Evolutionary conservation across 2,797 vertebrate species (phyloP).

Genomic region (Bradypus variegatus): DNA sequence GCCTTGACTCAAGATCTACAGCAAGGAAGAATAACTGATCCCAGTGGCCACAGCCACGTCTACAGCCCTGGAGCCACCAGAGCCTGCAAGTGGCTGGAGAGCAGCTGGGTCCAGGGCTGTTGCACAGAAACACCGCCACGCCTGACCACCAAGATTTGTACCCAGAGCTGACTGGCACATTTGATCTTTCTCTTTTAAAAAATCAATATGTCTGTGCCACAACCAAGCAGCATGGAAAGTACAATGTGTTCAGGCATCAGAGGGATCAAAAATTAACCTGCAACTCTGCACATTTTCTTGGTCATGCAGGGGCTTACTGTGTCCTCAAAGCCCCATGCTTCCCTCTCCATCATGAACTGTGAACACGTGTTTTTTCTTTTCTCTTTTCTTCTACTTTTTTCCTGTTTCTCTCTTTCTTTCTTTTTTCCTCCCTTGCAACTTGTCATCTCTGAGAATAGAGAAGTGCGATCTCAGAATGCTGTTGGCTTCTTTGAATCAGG

Average conservation of each 20-base stretch:
- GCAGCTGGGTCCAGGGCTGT: background rate
- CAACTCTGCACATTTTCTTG: constrained; percentile 46
- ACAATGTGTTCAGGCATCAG: constrained; percentile 51
- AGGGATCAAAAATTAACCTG: constrained; percentile 47
- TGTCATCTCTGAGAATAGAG: constrained; percentile 59
- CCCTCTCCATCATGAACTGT: constrained; percentile 36
- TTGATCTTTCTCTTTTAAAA: background rate
- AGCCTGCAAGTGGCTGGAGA: background rate
- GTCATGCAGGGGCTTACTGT: constrained; percentile 42
- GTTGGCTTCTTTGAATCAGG: constrained; percentile 58
- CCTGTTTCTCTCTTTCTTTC: background rate
- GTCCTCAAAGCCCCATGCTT: constrained; percentile 47
- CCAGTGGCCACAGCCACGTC: no score
- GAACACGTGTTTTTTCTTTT: background rate
- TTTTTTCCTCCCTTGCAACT: background rate
- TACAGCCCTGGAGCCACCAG: background rate
- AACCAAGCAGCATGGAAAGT: background rate
- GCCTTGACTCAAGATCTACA: background rate
- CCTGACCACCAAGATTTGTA: background rate
- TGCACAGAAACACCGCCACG: background rate
- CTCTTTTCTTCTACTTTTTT: background rate
- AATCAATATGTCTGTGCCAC: constrained; percentile 44
- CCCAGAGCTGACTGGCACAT: background rate
- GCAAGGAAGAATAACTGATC: background rate
- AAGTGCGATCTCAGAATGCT: constrained; percentile 44